Conservation (phyloP, 2,888 invertebrate species). For the Aradus depressus region DNA sequence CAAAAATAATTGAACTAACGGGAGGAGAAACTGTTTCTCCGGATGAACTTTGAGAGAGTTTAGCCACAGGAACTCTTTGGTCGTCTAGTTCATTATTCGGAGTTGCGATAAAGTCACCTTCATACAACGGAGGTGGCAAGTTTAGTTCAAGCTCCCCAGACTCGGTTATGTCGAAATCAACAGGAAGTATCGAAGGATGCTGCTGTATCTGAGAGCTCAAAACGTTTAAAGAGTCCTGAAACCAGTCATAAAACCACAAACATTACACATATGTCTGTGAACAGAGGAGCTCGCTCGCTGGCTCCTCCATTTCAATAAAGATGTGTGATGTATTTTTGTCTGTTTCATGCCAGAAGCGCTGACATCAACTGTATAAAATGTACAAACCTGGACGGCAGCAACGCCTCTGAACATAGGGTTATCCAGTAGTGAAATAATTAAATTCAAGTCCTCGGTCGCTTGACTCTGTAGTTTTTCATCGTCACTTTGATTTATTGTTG, state of each 20-base stretch:
- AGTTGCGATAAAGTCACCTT: slow-evolving; percentile 30
- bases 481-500: slow-evolving; percentile 71
- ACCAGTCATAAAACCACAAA: slow-evolving; percentile 26
- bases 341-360: too few relatives aligned
- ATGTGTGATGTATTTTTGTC: too few relatives aligned
- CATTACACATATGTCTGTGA: too few relatives aligned
- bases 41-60: slow-evolving; percentile 47
- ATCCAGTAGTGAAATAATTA: slow-evolving; percentile 43
- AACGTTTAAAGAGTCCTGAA: slow-evolving; percentile 78
- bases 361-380: background rate
- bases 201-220: slow-evolving; percentile 75
- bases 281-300: too few relatives aligned
- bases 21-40: slow-evolving; percentile 41
- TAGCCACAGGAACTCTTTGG: slow-evolving; percentile 64
- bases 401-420: slow-evolving; percentile 86
- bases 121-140: slow-evolving; percentile 47
- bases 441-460: slow-evolving; percentile 35
- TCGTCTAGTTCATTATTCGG: slow-evolving; percentile 50
- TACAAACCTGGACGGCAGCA: slow-evolving; percentile 53
- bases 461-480: slow-evolving; percentile 67
- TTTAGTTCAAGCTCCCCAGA: slow-evolving; percentile 56
- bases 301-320: too few relatives aligned
- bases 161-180: slow-evolving; percentile 84
- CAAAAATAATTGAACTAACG: slow-evolving; percentile 12
- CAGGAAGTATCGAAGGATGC: slow-evolving; percentile 84